Evolutionary conservation across 2,797 vertebrate species (phyloP), one percentile per base, ranked within the genome.

Genomic region (Scolopax rusticola): DNA sequence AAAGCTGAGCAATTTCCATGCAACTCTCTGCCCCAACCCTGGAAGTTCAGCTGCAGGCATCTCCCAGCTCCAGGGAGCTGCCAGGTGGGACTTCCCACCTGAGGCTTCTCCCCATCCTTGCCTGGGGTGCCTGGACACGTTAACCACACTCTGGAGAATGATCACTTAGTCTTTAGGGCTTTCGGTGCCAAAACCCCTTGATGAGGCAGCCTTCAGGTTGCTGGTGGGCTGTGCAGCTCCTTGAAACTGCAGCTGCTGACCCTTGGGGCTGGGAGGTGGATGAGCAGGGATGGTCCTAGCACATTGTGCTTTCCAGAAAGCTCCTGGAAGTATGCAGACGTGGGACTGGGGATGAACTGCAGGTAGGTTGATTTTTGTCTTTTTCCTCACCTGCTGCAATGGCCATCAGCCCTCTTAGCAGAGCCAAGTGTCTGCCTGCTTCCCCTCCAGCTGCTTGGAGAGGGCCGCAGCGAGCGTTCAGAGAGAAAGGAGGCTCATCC

Each of bases 401-500:
- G 15, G 74, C 33, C 41, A 18, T 50, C 33, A 16, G 47, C 40
- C 16, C 47, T 74, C 43, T 30, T 25, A 61, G 91, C 57, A 12
- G 4, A 43, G 74, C 16, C 40, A 75, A 81, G 60, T 53, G 12
- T 82, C 67, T 85, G 81, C 82, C 63, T 9, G 0, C 48, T 93
- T 95, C 84, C 79, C 7, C 15, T 84, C 36, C 93, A 90, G 93
- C 90, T 93, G 92, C 86, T 81, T 4, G 4, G 28, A 78, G 43
- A 45, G 68, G 85, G 85, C 75, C 59, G 80, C 48, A 67, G 73
- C 48, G 45, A 33, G 59, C 30, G 18, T 78, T 92, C 53, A 51
- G 70, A 38, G 87, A 79, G 27, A 25, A 25, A 59, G 77, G 59
- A 65, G 88, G 70, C 38, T 80, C 57, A 19, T 85, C 93, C 82